Evolutionary conservation across 2,888 invertebrate genomes (phyloP).

Genomic region (Andrena flavipes): DNA sequence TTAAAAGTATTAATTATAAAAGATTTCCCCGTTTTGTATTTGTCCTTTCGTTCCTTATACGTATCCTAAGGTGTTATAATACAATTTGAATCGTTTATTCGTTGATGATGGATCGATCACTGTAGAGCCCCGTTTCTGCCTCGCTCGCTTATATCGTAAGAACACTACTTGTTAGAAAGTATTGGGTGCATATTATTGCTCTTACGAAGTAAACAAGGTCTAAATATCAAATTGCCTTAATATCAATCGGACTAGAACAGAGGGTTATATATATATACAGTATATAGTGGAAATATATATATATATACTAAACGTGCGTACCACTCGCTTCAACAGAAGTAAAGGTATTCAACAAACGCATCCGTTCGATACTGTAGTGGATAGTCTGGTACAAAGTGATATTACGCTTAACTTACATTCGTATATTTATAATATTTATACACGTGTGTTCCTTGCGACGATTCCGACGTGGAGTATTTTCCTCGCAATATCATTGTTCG

Average conservation of each 20-base stretch:
- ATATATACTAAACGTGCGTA: slow-evolving; percentile 29
- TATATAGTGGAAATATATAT: too few species aligned
- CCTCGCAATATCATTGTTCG: slow-evolving; percentile 45
- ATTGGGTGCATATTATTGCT: slow-evolving; percentile 6
- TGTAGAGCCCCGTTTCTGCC: background rate
- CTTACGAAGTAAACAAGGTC: slow-evolving; percentile 23
- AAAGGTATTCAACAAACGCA: slow-evolving; percentile 40
- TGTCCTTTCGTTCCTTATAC: slow-evolving; percentile 34
- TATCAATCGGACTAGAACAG: slow-evolving; percentile 67
- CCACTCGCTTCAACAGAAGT: slow-evolving; percentile 25
- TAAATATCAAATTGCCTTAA: slow-evolving; percentile 45
- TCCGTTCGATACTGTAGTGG: slow-evolving; percentile 33
- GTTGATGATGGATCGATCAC: slow-evolving; percentile 20
- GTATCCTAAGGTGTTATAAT: slow-evolving; percentile 46
- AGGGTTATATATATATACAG: slow-evolving; percentile 32
- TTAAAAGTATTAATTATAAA: slow-evolving; percentile 45
- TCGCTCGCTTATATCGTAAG: slow-evolving; percentile 9
- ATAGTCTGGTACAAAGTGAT: slow-evolving; percentile 40
- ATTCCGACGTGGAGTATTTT: slow-evolving; percentile 50
- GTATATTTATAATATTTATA: slow-evolving; percentile 69
- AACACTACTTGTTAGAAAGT: slow-evolving; percentile 20
- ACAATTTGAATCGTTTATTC: slow-evolving; percentile 24
- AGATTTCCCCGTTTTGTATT: slow-evolving; percentile 27
- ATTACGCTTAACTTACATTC: slow-evolving; percentile 46
- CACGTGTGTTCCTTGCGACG: slow-evolving; percentile 33